Evolutionary conservation across 1,140 invertebrate species (phyloP), one percentile per base, ranked within the genome.

Genomic region (Triops cancriformis): DNA sequence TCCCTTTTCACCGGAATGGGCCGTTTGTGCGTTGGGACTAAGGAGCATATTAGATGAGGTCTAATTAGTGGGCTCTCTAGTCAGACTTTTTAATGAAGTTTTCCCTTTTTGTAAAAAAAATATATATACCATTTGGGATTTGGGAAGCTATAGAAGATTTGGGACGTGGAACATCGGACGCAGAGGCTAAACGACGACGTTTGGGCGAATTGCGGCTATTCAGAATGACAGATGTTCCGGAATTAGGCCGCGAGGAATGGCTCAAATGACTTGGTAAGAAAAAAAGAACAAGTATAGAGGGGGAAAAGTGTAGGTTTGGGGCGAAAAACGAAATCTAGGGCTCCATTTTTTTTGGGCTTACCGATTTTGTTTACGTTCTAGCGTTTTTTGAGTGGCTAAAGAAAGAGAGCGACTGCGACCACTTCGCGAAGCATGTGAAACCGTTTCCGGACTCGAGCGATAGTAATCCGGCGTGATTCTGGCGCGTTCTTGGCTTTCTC

Each of bases 341-440:
- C 37, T 76, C 26, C 28, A 26, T 2, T 28, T 76, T 42, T 51
- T 26, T 41, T 41, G 26, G 7, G 37, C 75, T 45, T 76, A 64
- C 28, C 75, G 31, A 28, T 27, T 76, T 41, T 51, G 64, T 31
- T 78, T 78, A 31, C 77, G 77, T 45, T 78, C 77, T 11, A 78
- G 73, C 14, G 31, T 78, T 43, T 78, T 78, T 26, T 45, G 42
- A 18, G 77, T 78, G 0, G 77, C 77, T 43, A 73, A 74, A 11
- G 77, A 78, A 42, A 78, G 77, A 45, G 77, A 78, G n/a, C 77
- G 37, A 74, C 77, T 78, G 42, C 77, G 41, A 26, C 41, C 23
- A 18, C 72, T 18, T 31, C 51, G 51, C 3, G 14, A 10, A 64
- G 51, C 6, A 64, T 64, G 51, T 23, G 51, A 64, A 45, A 14